Conservation (phyloP, 2,888 invertebrate species). For the Anaspis maculata region DNA sequence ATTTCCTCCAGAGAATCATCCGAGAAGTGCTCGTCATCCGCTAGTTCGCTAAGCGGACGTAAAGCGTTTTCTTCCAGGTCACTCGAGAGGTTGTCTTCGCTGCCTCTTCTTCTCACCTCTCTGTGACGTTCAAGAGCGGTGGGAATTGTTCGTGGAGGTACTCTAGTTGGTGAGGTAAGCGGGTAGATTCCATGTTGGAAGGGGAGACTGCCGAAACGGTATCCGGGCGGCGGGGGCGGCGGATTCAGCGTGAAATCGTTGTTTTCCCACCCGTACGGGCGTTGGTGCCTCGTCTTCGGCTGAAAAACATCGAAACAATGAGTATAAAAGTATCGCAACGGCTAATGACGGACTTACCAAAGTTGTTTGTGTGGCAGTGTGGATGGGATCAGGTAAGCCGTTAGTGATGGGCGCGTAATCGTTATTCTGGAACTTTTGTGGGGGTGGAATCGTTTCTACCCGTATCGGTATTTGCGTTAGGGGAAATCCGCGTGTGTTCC, state of each 20-base stretch:
- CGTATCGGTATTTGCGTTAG: constrained; percentile 30
- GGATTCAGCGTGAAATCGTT: constrained; percentile 43
- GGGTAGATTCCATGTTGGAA: constrained; percentile 56
- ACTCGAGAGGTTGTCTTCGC: constrained; percentile 38
- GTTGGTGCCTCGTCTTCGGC: constrained; percentile 69
- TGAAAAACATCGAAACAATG: too few species aligned
- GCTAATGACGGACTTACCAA: constrained; percentile 50
- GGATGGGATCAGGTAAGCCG: constrained; percentile 43
- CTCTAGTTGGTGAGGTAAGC: constrained; percentile 43
- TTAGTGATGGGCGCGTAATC: constrained; percentile 25
- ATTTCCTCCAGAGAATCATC: constrained; percentile 78
- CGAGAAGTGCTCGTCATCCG: constrained; percentile 62
- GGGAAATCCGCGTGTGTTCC: constrained; percentile 39
- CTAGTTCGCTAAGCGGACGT: constrained; percentile 37
- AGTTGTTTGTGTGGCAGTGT: constrained; percentile 69
- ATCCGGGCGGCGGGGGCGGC: constrained; percentile 53
- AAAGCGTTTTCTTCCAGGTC: constrained; percentile 34
- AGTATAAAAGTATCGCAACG: too few species aligned
- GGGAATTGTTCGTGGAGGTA: constrained; percentile 61
- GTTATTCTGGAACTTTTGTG: constrained; percentile 40
- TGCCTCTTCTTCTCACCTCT: constrained; percentile 58
- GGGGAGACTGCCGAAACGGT: constrained; percentile 60
- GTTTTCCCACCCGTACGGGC: constrained; percentile 66
- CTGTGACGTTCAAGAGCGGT: constrained; percentile 69
- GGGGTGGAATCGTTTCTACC: constrained; percentile 37